A percentile compares a stretch with the other conserved stretches of the same genome.
Evolutionary conservation across 2,888 invertebrate genomes (phyloP).

Genomic region (Escarpia spicata): DNA sequence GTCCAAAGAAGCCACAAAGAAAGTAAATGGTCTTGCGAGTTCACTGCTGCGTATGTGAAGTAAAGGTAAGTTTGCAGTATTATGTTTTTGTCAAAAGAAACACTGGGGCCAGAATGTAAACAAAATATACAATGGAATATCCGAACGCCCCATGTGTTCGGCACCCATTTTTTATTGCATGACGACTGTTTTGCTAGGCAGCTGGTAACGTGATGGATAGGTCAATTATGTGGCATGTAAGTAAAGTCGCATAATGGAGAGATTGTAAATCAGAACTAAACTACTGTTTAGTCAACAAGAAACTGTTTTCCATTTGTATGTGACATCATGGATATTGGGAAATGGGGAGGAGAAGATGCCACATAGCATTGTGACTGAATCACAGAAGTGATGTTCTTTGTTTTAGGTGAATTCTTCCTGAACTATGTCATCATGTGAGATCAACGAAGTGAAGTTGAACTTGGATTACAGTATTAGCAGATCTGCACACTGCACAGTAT

Average conservation of each 20-base stretch:
- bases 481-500: neutral
- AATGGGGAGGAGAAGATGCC: neutral
- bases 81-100: too few species aligned
- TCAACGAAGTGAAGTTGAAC: neutral
- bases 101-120: too few species aligned
- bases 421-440: neutral
- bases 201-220: too few species aligned
- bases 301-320: neutral
- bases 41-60: too few species aligned
- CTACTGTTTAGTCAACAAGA: neutral
- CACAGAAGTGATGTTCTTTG: neutral
- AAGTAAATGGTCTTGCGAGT: too few species aligned
- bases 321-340: neutral
- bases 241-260: neutral
- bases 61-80: too few species aligned
- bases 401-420: neutral
- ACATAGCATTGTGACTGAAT: neutral
- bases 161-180: too few species aligned
- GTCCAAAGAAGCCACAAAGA: too few species aligned
- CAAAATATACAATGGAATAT: too few species aligned
- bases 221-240: too few species aligned
- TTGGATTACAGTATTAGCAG: neutral
- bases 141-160: too few species aligned
- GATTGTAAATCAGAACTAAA: neutral
- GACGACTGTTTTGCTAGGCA: too few species aligned